Percentiles rank a stretch among this genome's conserved stretches.
phyloP scores from a whole-genome alignment of 2,888 invertebrate genomes.

The Eupsilia transversa region DNA sequence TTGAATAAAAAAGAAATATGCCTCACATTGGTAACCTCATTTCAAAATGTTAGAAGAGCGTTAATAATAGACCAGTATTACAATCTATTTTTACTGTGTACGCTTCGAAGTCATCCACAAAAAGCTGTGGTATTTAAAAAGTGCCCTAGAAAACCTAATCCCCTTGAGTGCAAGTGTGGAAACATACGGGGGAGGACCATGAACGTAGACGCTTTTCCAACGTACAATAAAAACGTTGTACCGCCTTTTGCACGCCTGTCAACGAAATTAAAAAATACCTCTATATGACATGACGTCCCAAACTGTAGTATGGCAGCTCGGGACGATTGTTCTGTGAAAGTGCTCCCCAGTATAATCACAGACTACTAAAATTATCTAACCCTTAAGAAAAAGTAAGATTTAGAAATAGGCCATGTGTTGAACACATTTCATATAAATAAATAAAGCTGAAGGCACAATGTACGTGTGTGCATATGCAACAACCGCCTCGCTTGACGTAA shows the following conservation, averaged over 20 bases:
- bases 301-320: not conserved
- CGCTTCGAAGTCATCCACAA: constrained; percentile 32
- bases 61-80: constrained; percentile 39
- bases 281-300: not conserved
- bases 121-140: constrained; percentile 52
- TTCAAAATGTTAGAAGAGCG: constrained; percentile 15
- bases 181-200: constrained; percentile 29
- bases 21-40: constrained; percentile 29
- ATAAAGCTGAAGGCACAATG: not conserved
- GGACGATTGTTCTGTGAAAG: not conserved
- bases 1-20: no score
- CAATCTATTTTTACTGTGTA: constrained; percentile 24
- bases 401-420: not conserved
- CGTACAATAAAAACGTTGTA: not conserved
- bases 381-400: not conserved
- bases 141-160: constrained; percentile 59
- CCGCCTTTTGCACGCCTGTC: not conserved
- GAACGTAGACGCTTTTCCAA: not conserved
- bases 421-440: not conserved
- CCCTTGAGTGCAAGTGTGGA: constrained; percentile 51
- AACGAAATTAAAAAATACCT: not conserved
- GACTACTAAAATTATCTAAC: not conserved
- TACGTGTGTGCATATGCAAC: constrained; percentile 17
- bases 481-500: constrained; percentile 28
- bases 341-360: not conserved